Percentiles rank a stretch among this genome's conserved stretches.
These are phyloP conservation scores for Rhyzopertha dominica DNA, from an alignment of 1,140 invertebrate species.

Conservation along the genomic window DNA sequence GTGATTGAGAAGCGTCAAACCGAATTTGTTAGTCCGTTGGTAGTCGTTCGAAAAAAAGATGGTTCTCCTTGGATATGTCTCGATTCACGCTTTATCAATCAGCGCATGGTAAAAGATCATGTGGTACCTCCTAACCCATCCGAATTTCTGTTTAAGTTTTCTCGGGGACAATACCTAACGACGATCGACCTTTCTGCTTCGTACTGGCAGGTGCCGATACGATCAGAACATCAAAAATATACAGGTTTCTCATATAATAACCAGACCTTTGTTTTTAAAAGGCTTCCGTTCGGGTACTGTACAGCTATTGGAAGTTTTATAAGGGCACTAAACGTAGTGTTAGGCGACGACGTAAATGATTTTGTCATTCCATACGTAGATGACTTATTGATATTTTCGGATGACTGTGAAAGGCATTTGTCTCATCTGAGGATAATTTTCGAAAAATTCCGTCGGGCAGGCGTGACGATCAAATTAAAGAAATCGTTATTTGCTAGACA, in stretches of 20 bases:
- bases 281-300: constrained; percentile 5
- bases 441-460: not conserved
- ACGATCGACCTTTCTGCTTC: constrained; percentile 7
- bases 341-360: not conserved
- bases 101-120: constrained; percentile 9
- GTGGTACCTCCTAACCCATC: constrained; percentile 3
- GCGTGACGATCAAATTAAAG: not conserved
- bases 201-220: constrained; percentile 14
- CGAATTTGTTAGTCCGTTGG: constrained; percentile 6
- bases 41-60: constrained; percentile 14
- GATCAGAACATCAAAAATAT: constrained; percentile 6
- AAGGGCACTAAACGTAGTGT: constrained; percentile 1
- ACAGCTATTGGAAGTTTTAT: constrained; percentile 1
- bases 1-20: constrained; percentile 5
- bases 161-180: constrained; percentile 1
- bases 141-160: constrained; percentile 9
- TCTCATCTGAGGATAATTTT: constrained; percentile 8
- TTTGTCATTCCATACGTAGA: constrained; percentile 8
- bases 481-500: no score
- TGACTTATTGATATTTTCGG: constrained; percentile 8
- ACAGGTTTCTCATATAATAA: constrained; percentile 6
- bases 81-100: constrained; percentile 9
- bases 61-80: not conserved
- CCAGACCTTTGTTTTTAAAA: constrained; percentile 10
- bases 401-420: not conserved